These are phyloP conservation scores for Chionodraco myersi DNA, from an alignment of 2,113 vertebrate species.

Conservation along the genomic window DNA sequence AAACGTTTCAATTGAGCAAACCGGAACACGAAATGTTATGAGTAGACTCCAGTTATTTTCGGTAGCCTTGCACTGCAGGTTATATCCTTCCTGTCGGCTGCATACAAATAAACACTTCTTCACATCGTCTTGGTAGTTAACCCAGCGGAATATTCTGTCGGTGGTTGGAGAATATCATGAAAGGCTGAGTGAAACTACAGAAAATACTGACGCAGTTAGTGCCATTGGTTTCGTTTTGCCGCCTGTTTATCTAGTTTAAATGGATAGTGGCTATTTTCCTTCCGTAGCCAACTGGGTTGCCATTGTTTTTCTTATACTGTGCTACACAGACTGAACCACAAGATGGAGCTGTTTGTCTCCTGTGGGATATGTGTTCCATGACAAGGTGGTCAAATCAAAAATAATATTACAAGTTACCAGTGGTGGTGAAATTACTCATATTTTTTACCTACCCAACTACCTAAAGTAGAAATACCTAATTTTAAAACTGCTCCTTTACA, in stretches of 20 bases:
- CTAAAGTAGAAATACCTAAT: too few relatives aligned
- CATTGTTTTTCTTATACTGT: slow-evolving; percentile 28
- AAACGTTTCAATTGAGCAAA: not conserved
- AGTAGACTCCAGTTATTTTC: not conserved
- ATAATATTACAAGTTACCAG: too few relatives aligned
- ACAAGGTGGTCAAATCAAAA: too few relatives aligned
- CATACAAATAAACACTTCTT: not conserved
- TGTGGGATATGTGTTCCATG: not conserved
- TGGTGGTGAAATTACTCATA: too few relatives aligned
- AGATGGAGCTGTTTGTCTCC: slow-evolving; percentile 14
- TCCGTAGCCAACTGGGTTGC: not conserved
- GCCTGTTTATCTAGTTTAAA: not conserved
- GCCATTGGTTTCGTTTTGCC: not conserved
- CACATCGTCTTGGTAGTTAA: not conserved
- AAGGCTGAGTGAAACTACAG: not conserved
- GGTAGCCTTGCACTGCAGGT: not conserved
- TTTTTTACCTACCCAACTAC: too few relatives aligned
- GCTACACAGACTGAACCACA: not conserved
- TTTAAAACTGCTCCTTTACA: too few relatives aligned
- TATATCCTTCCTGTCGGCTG: not conserved
- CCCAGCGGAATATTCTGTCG: not conserved
- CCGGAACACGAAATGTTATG: fast-evolving
- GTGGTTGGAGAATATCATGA: not conserved
- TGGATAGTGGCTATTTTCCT: not conserved
- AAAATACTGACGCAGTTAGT: too few relatives aligned